These are phyloP conservation scores for Trinorchestia longiramus DNA, from an alignment of 1,140 invertebrate species.

Conservation along the genomic window DNA sequence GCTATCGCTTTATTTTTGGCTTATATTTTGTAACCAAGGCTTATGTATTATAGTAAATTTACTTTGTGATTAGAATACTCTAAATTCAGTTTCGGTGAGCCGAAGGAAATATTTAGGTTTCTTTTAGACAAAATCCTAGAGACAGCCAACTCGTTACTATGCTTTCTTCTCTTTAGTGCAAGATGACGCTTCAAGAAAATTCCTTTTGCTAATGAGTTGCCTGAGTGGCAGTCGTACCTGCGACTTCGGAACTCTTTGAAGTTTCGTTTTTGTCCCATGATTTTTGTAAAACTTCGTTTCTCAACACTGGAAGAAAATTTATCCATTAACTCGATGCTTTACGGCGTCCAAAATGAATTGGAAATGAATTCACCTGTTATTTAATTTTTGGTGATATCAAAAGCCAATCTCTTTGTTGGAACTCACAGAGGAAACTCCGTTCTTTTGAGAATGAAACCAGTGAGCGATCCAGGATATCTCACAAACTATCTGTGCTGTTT, in stretches of 20 bases:
- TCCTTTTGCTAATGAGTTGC: background rate
- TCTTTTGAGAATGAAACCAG: no score
- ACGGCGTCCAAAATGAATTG: no score
- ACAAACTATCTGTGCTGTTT: no score
- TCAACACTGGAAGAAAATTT: no score
- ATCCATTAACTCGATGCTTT: no score
- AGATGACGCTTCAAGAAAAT: background rate
- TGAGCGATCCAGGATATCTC: no score
- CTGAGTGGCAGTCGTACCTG: background rate
- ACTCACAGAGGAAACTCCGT: no score
- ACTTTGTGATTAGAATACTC: background rate
- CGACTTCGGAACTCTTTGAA: background rate
- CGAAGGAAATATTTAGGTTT: background rate
- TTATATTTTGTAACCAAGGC: background rate
- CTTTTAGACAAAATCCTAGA: background rate
- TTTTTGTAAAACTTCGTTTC: background rate
- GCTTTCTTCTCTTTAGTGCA: background rate
- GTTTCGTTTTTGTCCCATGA: background rate
- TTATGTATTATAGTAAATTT: background rate
- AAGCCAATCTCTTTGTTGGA: no score
- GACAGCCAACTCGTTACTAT: background rate
- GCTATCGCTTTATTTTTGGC: background rate
- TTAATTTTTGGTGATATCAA: no score
- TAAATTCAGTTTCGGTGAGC: background rate
- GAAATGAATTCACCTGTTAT: no score